These are phyloP conservation scores for Triops cancriformis DNA, from an alignment of 1,140 invertebrate species.

Conservation along the genomic window DNA sequence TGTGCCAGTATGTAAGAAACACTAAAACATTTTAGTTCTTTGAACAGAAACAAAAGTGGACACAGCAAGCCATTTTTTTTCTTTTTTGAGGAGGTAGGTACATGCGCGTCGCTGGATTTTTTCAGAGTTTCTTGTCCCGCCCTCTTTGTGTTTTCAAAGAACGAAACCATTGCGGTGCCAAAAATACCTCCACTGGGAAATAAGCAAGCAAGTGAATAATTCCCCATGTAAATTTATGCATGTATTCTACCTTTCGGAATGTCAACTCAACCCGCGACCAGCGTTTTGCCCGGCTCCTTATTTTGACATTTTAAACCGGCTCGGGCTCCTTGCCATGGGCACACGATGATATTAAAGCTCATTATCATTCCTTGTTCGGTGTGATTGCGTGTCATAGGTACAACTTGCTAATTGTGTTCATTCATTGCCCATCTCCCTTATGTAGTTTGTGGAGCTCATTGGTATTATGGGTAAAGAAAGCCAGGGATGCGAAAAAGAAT, in stretches of 20 bases:
- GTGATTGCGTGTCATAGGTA: neutral
- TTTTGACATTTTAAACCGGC: neutral
- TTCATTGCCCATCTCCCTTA: neutral
- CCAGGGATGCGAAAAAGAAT: too few relatives aligned
- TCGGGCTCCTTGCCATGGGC: neutral
- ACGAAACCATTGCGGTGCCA: neutral
- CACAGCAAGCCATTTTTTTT: too few relatives aligned
- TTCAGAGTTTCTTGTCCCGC: neutral
- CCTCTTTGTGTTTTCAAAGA: neutral
- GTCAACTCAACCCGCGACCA: neutral
- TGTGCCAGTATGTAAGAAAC: slow-evolving; percentile 1
- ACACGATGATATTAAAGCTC: neutral
- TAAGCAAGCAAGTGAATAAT: neutral
- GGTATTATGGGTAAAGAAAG: too few relatives aligned
- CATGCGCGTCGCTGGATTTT: neutral
- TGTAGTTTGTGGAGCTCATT: neutral
- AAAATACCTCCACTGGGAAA: neutral
- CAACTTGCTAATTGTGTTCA: neutral
- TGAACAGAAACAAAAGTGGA: neutral
- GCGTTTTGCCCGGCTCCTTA: neutral
- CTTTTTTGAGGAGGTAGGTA: neutral
- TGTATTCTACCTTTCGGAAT: neutral
- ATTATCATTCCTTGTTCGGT: neutral
- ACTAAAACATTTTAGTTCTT: neutral
- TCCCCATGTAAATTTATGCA: neutral